Evolutionary conservation across 2,797 vertebrate genomes (phyloP).

Genomic region (Pseudopleuronectes americanus): DNA sequence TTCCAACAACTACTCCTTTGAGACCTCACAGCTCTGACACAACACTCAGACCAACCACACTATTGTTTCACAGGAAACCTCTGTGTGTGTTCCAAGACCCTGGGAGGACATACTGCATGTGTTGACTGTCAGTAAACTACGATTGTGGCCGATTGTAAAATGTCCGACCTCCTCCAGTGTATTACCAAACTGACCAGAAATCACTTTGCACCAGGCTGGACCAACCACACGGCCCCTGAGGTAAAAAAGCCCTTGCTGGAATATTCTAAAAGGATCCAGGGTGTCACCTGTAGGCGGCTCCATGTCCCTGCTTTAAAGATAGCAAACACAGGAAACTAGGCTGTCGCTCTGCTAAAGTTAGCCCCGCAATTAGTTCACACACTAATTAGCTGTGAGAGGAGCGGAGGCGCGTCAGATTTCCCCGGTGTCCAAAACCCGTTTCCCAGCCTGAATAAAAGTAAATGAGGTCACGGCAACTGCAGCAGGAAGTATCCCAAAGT

Average conservation of each 20-base stretch:
- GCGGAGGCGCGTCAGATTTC: slow-evolving; percentile 71
- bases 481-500: slow-evolving; percentile 47
- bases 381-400: slow-evolving; percentile 83
- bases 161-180: neutral
- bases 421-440: slow-evolving; percentile 69
- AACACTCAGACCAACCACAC: no score
- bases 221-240: neutral
- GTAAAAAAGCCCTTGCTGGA: slow-evolving; percentile 37
- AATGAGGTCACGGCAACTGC: slow-evolving; percentile 70
- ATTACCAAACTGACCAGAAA: neutral
- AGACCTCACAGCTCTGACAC: no score
- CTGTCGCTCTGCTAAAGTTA: slow-evolving; percentile 82
- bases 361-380: slow-evolving; percentile 84
- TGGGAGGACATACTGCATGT: no score
- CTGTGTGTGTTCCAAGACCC: no score
- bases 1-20: no score
- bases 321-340: slow-evolving; percentile 74
- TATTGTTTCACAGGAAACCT: no score
- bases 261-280: slow-evolving; percentile 53
- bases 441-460: slow-evolving; percentile 67
- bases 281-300: slow-evolving; percentile 49
- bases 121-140: no score
- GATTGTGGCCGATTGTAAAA: no score
- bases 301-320: slow-evolving; percentile 59
- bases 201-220: neutral